These are phyloP conservation scores for Trialeurodes vaporariorum DNA, from an alignment of 1,140 invertebrate species.

Conservation along the genomic window DNA sequence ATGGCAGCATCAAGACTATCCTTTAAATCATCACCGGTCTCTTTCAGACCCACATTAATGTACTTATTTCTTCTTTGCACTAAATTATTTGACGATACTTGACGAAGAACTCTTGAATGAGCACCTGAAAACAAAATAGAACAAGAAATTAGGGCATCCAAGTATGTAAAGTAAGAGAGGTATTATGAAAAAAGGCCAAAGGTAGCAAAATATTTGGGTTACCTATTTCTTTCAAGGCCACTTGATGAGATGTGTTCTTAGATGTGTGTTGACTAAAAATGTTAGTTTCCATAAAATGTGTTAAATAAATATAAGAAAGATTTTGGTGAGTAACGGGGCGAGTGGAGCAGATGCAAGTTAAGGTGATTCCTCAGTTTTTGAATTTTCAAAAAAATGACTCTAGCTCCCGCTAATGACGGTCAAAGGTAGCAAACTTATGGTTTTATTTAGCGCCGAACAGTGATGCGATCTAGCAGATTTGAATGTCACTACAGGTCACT, in stretches of 20 bases:
- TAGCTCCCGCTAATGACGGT: no score
- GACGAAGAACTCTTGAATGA: not conserved
- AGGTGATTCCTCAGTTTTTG: no score
- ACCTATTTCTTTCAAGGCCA: not conserved
- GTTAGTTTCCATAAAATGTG: not conserved
- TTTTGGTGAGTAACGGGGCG: no score
- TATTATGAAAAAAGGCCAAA: not conserved
- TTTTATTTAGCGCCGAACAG: no score
- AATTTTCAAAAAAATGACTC: not conserved
- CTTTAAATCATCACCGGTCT: not conserved
- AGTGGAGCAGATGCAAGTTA: no score
- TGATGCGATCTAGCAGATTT: no score
- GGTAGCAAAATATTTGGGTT: not conserved
- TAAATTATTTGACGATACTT: not conserved
- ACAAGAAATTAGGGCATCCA: not conserved
- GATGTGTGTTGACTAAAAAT: not conserved
- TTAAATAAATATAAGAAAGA: not conserved
- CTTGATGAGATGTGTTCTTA: no score
- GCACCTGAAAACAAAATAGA: not conserved
- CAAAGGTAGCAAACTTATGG: no score
- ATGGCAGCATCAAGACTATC: not conserved
- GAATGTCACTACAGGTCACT: no score
- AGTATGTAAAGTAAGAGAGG: not conserved
- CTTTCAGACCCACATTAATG: not conserved
- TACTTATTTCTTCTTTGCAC: not conserved